Percentiles rank a stretch among this genome's conserved stretches.
phyloP scores from a whole-genome alignment of 2,888 invertebrate species.

The Pachydiplax longipennis region DNA sequence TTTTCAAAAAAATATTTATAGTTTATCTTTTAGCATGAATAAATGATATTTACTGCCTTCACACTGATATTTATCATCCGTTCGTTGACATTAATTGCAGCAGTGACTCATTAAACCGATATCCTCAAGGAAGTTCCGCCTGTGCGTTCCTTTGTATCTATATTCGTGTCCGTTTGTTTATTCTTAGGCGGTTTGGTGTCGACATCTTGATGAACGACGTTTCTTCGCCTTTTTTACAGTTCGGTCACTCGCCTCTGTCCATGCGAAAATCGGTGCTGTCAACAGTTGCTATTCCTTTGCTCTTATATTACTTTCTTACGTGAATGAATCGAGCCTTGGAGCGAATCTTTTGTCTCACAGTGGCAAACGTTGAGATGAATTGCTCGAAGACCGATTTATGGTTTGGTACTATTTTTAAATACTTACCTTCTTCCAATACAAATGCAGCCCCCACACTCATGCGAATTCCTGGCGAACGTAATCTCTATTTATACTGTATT shows the following conservation, averaged over 20 bases:
- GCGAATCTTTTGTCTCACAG: too few species aligned
- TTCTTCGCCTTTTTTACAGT: background rate
- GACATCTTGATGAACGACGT: background rate
- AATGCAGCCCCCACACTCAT: too few species aligned
- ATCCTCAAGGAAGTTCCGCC: background rate
- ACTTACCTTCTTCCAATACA: too few species aligned
- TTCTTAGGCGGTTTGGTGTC: background rate
- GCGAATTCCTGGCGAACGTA: too few species aligned
- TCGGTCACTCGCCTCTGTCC: background rate
- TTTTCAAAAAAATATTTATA: too few species aligned
- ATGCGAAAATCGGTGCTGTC: background rate
- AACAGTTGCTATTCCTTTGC: background rate
- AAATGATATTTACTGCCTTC: background rate
- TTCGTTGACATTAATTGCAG: background rate
- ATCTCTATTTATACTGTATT: too few species aligned
- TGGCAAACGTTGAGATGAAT: too few species aligned
- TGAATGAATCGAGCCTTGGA: too few species aligned
- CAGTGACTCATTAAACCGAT: background rate
- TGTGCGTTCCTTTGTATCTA: background rate
- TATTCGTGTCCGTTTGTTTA: background rate
- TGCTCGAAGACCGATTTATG: too few species aligned
- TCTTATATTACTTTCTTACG: background rate
- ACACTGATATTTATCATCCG: background rate
- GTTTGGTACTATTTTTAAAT: too few species aligned
- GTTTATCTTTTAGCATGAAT: background rate